Conservation (phyloP, 2,797 vertebrate genomes). For the Siniperca obscura region DNA sequence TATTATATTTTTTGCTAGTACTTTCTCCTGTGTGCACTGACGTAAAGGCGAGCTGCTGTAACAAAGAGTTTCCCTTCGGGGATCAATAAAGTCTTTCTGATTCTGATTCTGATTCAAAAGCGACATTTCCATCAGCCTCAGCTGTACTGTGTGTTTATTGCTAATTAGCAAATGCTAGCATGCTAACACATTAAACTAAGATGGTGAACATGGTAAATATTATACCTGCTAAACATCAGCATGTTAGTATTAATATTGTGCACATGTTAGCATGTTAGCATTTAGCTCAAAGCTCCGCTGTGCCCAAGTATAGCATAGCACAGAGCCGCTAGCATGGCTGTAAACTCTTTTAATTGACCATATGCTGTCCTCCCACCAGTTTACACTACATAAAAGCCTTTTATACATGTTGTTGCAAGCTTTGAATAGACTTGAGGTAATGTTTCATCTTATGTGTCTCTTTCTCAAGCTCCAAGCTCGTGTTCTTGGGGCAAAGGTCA, state of each 20-base stretch:
- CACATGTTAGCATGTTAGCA: not conserved
- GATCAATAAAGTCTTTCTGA: too few species aligned
- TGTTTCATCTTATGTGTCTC: constrained; percentile 34
- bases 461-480: constrained; percentile 80
- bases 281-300: not conserved
- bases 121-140: not conserved
- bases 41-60: too few species aligned
- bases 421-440: constrained; percentile 9
- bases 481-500: constrained; percentile 72
- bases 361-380: not conserved
- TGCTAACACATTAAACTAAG: too few species aligned
- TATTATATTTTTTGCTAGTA: too few species aligned
- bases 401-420: not conserved
- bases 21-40: too few species aligned
- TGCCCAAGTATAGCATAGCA: not conserved
- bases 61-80: too few species aligned
- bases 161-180: not conserved
- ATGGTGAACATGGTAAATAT: not conserved
- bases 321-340: not conserved
- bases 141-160: not conserved
- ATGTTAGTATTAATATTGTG: not conserved
- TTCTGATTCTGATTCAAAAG: too few species aligned
- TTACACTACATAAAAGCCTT: not conserved
- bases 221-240: not conserved
- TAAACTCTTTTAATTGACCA: not conserved